phyloP scores from a whole-genome alignment of 2,113 vertebrate genomes.

The Bufo gargarizans region DNA sequence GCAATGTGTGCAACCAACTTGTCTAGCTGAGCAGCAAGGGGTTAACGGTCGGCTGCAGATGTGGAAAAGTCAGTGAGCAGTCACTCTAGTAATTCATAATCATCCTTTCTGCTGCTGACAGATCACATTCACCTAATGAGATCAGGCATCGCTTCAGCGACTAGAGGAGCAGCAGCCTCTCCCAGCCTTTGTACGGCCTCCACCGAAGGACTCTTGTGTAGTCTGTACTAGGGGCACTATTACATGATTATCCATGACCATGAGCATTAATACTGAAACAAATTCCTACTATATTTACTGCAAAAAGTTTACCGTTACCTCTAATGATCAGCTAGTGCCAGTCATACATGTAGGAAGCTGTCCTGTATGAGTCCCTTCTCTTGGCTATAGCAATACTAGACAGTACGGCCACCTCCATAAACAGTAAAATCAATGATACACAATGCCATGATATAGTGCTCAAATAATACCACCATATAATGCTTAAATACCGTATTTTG shows the following conservation, averaged over 20 bases:
- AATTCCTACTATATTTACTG: too few species aligned
- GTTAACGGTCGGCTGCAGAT: slow-evolving; percentile 50
- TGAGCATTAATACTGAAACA: background rate
- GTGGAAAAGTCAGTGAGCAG: slow-evolving; percentile 54
- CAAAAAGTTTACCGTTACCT: too few species aligned
- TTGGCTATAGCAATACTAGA: too few species aligned
- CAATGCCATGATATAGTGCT: background rate
- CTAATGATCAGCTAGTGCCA: too few species aligned
- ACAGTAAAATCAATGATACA: too few species aligned
- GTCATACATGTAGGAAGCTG: too few species aligned
- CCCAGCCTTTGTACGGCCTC: background rate
- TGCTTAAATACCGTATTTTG: background rate
- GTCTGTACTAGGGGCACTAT: too few species aligned
- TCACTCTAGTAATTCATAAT: slow-evolving; percentile 27
- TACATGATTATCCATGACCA: too few species aligned
- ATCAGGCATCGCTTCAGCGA: slow-evolving; percentile 34
- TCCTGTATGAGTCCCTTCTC: too few species aligned
- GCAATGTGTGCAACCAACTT: background rate
- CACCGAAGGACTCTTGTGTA: too few species aligned
- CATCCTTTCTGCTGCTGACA: slow-evolving; percentile 43
- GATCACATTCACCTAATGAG: slow-evolving; percentile 52
- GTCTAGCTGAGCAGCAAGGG: background rate
- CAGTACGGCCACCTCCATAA: too few species aligned
- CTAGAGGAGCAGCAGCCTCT: background rate
- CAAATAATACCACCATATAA: background rate